Percentiles rank a stretch among this genome's conserved stretches.
Evolutionary conservation across 2,888 invertebrate species (phyloP).

Genomic region (Spialia ferax): DNA sequence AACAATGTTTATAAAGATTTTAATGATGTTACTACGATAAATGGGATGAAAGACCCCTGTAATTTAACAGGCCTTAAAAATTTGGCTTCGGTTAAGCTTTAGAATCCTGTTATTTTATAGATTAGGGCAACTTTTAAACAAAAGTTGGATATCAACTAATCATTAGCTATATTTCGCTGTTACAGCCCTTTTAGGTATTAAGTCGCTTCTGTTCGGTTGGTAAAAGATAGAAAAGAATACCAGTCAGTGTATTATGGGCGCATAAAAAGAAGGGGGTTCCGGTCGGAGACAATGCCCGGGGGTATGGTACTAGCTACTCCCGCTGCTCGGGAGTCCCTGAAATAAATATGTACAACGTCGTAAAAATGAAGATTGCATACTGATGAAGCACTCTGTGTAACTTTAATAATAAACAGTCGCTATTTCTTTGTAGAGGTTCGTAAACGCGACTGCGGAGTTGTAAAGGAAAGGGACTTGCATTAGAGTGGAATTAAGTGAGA

Average conservation of each 20-base stretch:
- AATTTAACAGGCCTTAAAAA: too few species aligned
- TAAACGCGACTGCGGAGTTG: not conserved
- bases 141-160: too few species aligned
- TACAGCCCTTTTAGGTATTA: slow-evolving; percentile 1
- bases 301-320: not conserved
- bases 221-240: not conserved
- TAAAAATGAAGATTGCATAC: not conserved
- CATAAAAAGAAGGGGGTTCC: not conserved
- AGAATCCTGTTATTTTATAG: too few species aligned
- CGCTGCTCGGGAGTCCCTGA: not conserved
- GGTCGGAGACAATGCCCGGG: not conserved
- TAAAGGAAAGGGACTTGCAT: too few species aligned
- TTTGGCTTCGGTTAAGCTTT: too few species aligned
- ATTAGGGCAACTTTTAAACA: too few species aligned
- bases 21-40: too few species aligned
- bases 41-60: too few species aligned
- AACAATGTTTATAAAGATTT: too few species aligned
- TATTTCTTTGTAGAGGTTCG: not conserved
- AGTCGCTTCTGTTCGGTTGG: not conserved
- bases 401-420: not conserved
- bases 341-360: not conserved
- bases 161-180: not conserved
- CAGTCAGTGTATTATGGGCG: not conserved
- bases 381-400: not conserved
- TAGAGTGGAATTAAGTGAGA: too few species aligned